Percentiles rank a stretch among this genome's conserved stretches.
Conservation (phyloP, 2,797 vertebrate genomes). For the Bovichtus diacanthus region DNA sequence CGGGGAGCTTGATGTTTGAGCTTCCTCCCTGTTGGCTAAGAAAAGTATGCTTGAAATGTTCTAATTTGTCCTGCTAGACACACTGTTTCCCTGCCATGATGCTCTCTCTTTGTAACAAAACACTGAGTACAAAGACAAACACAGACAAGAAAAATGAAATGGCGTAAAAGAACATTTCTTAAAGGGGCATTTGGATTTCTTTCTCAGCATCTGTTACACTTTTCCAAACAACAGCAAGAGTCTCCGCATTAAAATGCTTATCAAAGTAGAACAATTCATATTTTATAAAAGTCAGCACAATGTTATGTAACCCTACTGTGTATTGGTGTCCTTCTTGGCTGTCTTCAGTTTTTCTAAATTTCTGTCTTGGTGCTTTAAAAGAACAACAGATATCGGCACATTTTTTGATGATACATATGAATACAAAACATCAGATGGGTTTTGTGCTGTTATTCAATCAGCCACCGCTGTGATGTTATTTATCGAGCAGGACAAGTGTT, state of each 20-base stretch:
- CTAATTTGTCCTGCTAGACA: conserved; percentile 41
- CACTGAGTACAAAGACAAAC: conserved; percentile 38
- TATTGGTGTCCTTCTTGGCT: not conserved
- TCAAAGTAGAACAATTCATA: conserved; percentile 31
- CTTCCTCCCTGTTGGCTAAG: conserved; percentile 32
- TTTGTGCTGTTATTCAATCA: not conserved
- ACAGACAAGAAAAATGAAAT: conserved; percentile 18
- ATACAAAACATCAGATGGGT: not conserved
- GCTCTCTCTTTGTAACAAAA: conserved; percentile 33
- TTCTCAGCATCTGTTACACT: conserved; percentile 25
- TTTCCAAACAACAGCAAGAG: conserved; percentile 22
- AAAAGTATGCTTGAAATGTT: conserved; percentile 54
- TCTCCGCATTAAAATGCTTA: conserved; percentile 20
- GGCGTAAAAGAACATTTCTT: conserved; percentile 10
- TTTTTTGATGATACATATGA: not conserved
- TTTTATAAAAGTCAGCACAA: not conserved
- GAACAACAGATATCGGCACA: not conserved
- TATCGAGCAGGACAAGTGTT: too few relatives aligned
- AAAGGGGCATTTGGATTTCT: conserved; percentile 5
- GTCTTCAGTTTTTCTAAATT: not conserved
- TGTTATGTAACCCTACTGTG: conserved; percentile 22
- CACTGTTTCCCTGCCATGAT: conserved; percentile 19
- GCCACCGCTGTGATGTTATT: not conserved
- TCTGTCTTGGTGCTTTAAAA: not conserved
- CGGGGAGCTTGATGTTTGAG: conserved; percentile 34